These are phyloP conservation scores for Halictus ligatus DNA, from an alignment of 2,888 invertebrate genomes.

Conservation along the genomic window DNA sequence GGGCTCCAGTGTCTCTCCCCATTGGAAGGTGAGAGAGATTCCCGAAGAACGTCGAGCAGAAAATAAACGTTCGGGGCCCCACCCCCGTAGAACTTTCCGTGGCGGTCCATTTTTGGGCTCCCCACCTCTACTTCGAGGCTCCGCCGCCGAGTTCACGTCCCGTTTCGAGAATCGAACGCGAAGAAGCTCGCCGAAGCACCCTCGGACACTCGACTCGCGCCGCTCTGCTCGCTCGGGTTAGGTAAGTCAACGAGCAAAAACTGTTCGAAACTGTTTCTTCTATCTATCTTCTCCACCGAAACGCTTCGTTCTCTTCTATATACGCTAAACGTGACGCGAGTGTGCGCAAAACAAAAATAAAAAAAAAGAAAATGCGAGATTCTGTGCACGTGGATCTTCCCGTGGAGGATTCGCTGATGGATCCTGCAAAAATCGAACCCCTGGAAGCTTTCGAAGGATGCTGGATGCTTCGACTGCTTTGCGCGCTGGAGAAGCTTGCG, in stretches of 20 bases:
- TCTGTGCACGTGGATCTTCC: neutral
- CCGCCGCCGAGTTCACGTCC: conserved; percentile 46
- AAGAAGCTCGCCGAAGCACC: conserved; percentile 64
- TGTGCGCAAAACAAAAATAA: neutral
- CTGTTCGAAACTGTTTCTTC: neutral
- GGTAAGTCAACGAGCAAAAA: conserved; percentile 78
- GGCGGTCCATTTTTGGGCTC: conserved; percentile 84
- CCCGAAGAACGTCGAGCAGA: conserved; percentile 64
- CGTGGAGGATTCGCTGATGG: neutral
- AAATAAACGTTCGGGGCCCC: conserved; percentile 70
- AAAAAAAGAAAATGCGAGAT: neutral
- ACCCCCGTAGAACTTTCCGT: conserved; percentile 68
- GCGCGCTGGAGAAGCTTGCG: neutral
- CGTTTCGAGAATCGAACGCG: conserved; percentile 43
- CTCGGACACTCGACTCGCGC: conserved; percentile 83
- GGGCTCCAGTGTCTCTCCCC: conserved; percentile 28
- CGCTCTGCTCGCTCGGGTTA: conserved; percentile 83
- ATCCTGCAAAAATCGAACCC: neutral
- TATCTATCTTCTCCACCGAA: neutral
- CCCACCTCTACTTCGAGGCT: conserved; percentile 76
- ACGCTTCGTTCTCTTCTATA: neutral
- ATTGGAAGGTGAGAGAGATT: conserved; percentile 66
- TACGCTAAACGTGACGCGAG: neutral
- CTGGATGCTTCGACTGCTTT: neutral
- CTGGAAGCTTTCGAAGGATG: neutral